phyloP scores from a whole-genome alignment of 2,888 invertebrate genomes.

The Frankliniella fusca region DNA sequence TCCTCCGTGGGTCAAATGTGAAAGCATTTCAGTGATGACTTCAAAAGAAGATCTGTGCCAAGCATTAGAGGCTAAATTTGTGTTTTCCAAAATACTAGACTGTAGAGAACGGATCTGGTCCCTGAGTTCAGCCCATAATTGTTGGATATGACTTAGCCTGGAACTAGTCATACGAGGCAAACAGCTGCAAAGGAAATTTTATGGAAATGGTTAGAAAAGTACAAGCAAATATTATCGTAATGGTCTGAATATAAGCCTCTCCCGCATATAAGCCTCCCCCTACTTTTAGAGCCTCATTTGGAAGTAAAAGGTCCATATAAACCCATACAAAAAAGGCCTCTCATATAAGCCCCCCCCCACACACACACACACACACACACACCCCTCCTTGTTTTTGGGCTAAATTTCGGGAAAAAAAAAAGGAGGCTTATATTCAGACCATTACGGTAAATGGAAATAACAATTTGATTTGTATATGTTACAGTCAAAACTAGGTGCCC shows the following conservation, averaged over 20 bases:
- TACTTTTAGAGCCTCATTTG: too few species aligned
- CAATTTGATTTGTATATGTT: not conserved
- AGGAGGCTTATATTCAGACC: too few species aligned
- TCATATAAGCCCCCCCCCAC: too few species aligned
- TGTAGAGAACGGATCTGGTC: conserved; percentile 4
- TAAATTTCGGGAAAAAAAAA: too few species aligned
- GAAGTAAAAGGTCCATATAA: too few species aligned
- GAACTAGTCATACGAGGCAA: not conserved
- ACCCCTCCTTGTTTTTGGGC: too few species aligned
- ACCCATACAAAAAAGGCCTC: too few species aligned
- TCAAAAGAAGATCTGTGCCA: conserved; percentile 19
- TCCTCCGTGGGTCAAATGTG: not conserved
- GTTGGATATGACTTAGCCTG: not conserved
- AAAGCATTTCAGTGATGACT: conserved; percentile 3
- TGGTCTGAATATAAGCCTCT: too few species aligned
- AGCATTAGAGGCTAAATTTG: not conserved
- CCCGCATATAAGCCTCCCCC: too few species aligned
- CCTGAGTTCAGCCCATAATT: not conserved
- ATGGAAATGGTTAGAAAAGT: too few species aligned
- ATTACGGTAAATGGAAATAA: too few species aligned
- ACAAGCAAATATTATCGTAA: not conserved
- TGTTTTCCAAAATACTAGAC: conserved; percentile 6
- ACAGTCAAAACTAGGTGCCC: not conserved
- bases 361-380: too few species aligned
- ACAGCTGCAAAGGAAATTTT: not conserved